Percentiles rank a stretch among this genome's conserved stretches.
Conservation (phyloP, 1,140 invertebrate genomes). For the Drosophila parvula region DNA sequence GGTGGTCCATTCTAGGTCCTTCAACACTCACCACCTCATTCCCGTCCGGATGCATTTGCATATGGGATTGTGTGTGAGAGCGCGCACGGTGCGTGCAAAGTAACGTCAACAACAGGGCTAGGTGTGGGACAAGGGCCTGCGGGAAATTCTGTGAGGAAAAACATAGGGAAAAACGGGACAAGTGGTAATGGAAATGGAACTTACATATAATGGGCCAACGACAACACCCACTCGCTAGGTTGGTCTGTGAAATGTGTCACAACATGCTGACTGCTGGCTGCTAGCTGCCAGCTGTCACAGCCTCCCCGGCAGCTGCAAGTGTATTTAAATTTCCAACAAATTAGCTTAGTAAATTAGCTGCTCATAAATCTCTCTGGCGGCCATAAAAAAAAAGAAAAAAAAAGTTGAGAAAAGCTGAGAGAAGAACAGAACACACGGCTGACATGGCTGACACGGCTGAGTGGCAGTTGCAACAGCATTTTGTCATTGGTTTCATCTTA, state of each 20-base stretch:
- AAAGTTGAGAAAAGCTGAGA: not conserved
- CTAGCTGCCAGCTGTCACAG: constrained; percentile 41
- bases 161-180: not conserved
- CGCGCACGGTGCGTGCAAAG: constrained; percentile 40
- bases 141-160: not conserved
- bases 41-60: constrained; percentile 53
- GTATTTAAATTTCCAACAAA: constrained; percentile 66
- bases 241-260: constrained; percentile 44
- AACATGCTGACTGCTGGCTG: constrained; percentile 25
- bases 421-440: constrained; percentile 1
- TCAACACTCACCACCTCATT: not conserved
- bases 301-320: constrained; percentile 49
- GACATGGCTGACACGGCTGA: constrained; percentile 11
- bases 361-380: constrained; percentile 66
- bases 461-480: constrained; percentile 46
- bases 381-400: constrained; percentile 44
- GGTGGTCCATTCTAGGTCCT: constrained; percentile 13
- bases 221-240: constrained; percentile 12
- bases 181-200: constrained; percentile 13
- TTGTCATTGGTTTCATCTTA: constrained; percentile 31
- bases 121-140: too few relatives aligned
- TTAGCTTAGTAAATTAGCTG: constrained; percentile 74
- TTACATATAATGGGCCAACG: not conserved
- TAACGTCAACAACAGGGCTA: not conserved
- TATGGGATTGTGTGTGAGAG: constrained; percentile 63